Percentiles rank a stretch among this genome's conserved stretches.
Evolutionary conservation across 2,888 invertebrate genomes (phyloP).

Genomic region (Dicycla oo): DNA sequence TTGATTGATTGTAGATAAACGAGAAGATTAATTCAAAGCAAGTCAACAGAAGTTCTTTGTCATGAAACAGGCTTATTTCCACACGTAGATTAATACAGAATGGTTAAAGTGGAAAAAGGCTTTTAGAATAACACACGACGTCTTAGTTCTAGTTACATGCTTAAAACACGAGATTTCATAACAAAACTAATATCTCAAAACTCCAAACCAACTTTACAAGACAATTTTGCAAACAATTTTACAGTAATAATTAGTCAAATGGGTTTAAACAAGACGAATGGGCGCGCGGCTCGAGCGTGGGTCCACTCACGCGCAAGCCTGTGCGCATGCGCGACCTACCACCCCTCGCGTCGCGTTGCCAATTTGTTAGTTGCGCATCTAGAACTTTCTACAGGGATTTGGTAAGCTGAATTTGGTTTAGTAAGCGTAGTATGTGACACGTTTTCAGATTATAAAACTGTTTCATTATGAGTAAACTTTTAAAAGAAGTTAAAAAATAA

Average conservation of each 20-base stretch:
- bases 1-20: neutral
- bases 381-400: conserved; percentile 75
- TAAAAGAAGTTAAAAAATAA: neutral
- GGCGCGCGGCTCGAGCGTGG: conserved; percentile 68
- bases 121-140: neutral
- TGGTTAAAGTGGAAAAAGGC: neutral
- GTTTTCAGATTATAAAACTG: conserved; percentile 49
- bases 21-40: neutral
- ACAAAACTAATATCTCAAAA: conserved; percentile 15
- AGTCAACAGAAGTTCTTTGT: neutral
- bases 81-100: neutral
- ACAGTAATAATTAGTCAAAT: conserved; percentile 70
- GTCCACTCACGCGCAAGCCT: conserved; percentile 75
- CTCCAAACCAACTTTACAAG: conserved; percentile 26
- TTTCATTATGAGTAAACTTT: conserved; percentile 31
- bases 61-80: too few species aligned
- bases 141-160: neutral
- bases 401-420: conserved; percentile 62
- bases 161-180: conserved; percentile 18
- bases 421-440: conserved; percentile 44
- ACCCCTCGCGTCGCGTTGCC: conserved; percentile 75
- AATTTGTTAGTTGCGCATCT: conserved; percentile 79
- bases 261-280: conserved; percentile 68
- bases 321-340: conserved; percentile 77
- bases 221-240: conserved; percentile 57